Evolutionary conservation across 2,113 vertebrate genomes (phyloP).

Genomic region (Sebastes fasciatus): DNA sequence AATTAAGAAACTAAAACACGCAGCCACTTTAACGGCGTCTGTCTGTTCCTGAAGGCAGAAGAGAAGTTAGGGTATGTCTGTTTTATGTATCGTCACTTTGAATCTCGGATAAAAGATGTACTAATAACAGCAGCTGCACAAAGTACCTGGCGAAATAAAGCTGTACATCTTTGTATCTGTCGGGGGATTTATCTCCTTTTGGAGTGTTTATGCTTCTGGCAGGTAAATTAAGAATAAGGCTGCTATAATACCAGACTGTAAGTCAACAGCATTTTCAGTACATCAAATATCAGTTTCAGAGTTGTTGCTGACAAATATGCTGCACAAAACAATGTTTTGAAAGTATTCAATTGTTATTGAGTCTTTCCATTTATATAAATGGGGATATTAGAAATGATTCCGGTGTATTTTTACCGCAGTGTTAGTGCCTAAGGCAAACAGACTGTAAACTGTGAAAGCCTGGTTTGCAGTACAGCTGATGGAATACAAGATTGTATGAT

Average conservation of each 20-base stretch:
- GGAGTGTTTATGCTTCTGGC: conserved; percentile 11
- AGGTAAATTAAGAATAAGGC: background rate
- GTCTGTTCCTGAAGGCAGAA: background rate
- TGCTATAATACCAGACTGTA: background rate
- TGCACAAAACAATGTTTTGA: background rate
- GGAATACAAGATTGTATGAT: no score
- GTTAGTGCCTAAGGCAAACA: conserved; percentile 22
- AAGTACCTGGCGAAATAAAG: background rate
- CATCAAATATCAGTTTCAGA: background rate
- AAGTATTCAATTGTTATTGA: background rate
- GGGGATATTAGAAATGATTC: background rate
- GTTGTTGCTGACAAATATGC: conserved; percentile 10
- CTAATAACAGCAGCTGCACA: background rate
- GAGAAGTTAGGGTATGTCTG: background rate
- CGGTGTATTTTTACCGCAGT: conserved; percentile 51
- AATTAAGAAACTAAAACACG: conserved; percentile 32
- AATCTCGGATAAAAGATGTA: background rate
- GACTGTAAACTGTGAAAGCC: background rate
- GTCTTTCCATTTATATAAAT: no score
- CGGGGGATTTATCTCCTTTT: conserved; percentile 11
- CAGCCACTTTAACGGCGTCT: background rate
- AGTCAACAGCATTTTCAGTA: conserved; percentile 5
- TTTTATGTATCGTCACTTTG: conserved; percentile 6
- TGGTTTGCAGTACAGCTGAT: background rate
- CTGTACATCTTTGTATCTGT: conserved; percentile 1